These are phyloP conservation scores for Drosophila merina DNA, from an alignment of 2,888 invertebrate genomes.

Conservation along the genomic window DNA sequence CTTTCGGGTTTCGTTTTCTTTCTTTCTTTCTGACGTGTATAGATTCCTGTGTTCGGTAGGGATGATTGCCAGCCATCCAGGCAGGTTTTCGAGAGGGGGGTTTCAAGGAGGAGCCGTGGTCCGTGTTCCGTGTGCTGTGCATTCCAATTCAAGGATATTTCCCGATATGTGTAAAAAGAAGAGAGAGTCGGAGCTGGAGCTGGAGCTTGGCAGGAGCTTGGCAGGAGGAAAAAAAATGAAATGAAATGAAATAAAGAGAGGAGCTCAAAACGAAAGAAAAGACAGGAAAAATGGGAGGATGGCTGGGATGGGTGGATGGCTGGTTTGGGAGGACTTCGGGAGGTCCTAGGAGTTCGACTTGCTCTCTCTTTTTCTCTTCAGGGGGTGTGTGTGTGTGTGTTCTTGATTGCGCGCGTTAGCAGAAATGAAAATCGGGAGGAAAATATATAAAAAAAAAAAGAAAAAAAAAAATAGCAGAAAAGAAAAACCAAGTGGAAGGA, in stretches of 20 bases:
- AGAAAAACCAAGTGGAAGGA: conserved; percentile 37
- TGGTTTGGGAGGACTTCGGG: conserved; percentile 17
- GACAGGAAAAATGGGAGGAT: conserved; percentile 52
- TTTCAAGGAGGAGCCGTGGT: conserved; percentile 58
- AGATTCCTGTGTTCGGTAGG: conserved; percentile 60
- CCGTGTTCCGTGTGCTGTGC: conserved; percentile 34
- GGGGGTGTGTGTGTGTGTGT: conserved; percentile 35
- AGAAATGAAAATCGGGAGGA: conserved; percentile 74
- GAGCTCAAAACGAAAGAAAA: conserved; percentile 55
- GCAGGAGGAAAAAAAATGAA: conserved; percentile 24
- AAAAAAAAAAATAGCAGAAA: conserved; percentile 21
- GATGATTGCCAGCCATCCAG: conserved; percentile 30
- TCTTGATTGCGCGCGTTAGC: conserved; percentile 76
- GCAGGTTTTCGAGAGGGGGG: background rate
- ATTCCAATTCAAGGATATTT: conserved; percentile 79
- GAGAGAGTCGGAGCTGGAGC: conserved; percentile 17
- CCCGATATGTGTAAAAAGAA: conserved; percentile 71
- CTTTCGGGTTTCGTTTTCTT: conserved; percentile 70
- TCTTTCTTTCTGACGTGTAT: conserved; percentile 63
- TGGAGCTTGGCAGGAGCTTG: background rate
- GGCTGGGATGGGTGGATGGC: background rate
- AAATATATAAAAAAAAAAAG: conserved; percentile 29
- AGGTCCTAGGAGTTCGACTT: conserved; percentile 43
- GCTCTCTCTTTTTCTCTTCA: conserved; percentile 18
- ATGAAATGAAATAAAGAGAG: conserved; percentile 36